Evolutionary conservation across 2,888 invertebrate species (phyloP).

Genomic region (Napeogenes inachia): DNA sequence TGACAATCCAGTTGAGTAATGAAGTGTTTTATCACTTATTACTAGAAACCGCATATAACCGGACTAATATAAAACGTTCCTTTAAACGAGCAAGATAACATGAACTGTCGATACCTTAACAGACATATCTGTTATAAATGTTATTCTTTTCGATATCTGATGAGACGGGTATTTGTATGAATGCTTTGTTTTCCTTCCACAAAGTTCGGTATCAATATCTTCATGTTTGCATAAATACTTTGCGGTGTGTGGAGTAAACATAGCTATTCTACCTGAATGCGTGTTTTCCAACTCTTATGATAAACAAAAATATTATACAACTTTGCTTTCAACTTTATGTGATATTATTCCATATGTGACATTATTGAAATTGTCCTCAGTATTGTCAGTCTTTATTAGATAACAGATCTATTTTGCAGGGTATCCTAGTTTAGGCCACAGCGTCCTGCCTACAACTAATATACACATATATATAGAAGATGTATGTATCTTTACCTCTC

Average conservation of each 20-base stretch:
- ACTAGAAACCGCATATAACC: background rate
- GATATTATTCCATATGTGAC: background rate
- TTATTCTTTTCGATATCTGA: constrained; percentile 18
- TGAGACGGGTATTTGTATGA: constrained; percentile 24
- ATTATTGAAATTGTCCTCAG: background rate
- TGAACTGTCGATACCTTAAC: background rate
- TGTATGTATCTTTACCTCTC: too few relatives aligned
- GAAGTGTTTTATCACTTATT: background rate
- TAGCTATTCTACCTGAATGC: constrained; percentile 44
- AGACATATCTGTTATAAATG: background rate
- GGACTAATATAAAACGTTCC: too few relatives aligned
- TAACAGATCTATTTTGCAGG: too few relatives aligned
- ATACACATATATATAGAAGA: too few relatives aligned
- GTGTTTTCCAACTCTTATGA: constrained; percentile 36
- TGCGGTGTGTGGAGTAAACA: constrained; percentile 57
- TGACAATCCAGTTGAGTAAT: background rate
- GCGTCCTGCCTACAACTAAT: too few relatives aligned
- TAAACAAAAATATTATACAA: constrained; percentile 31
- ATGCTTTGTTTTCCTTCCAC: constrained; percentile 67
- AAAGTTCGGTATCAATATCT: constrained; percentile 66
- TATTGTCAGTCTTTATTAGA: too few relatives aligned
- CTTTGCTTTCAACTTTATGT: constrained; percentile 15
- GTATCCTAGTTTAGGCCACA: too few relatives aligned
- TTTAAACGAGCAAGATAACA: too few relatives aligned
- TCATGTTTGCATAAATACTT: constrained; percentile 71